Conservation (phyloP, 2,797 vertebrate genomes). For the Denticeps clupeoides region DNA sequence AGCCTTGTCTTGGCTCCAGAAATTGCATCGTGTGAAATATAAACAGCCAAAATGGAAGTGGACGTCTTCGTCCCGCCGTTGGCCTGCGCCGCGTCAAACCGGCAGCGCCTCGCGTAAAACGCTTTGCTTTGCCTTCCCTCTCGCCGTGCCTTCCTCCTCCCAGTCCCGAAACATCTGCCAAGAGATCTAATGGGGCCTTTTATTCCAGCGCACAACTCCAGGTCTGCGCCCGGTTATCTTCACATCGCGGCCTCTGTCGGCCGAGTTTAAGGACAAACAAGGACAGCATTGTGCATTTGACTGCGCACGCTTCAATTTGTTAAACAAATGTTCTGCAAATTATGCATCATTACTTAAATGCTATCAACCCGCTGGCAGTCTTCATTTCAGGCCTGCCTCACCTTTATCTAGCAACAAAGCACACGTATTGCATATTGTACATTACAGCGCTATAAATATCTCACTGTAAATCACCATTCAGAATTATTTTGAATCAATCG, state of each 20-base stretch:
- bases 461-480: too few species aligned
- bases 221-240: constrained; percentile 18
- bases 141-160: not conserved
- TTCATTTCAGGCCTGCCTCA: not conserved
- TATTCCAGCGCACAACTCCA: constrained; percentile 3
- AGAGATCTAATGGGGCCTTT: constrained; percentile 8
- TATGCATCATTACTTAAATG: constrained; percentile 32
- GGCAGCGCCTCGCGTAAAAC: constrained; percentile 7
- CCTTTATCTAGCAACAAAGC: not conserved
- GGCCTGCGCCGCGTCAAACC: not conserved
- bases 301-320: constrained; percentile 41
- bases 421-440: too few species aligned
- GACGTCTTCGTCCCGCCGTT: too few species aligned
- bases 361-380: constrained; percentile 4
- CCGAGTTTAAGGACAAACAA: constrained; percentile 27
- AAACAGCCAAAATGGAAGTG: not conserved
- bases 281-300: constrained; percentile 26
- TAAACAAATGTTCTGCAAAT: constrained; percentile 44
- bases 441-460: too few species aligned
- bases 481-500: too few species aligned
- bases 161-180: constrained; percentile 8
- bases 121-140: too few species aligned
- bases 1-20: too few species aligned
- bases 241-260: constrained; percentile 13
- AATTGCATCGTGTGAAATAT: too few species aligned